Evolutionary conservation across 2,888 invertebrate species (phyloP), one percentile per base, ranked within the genome.

Genomic region (Lasius platythorax): DNA sequence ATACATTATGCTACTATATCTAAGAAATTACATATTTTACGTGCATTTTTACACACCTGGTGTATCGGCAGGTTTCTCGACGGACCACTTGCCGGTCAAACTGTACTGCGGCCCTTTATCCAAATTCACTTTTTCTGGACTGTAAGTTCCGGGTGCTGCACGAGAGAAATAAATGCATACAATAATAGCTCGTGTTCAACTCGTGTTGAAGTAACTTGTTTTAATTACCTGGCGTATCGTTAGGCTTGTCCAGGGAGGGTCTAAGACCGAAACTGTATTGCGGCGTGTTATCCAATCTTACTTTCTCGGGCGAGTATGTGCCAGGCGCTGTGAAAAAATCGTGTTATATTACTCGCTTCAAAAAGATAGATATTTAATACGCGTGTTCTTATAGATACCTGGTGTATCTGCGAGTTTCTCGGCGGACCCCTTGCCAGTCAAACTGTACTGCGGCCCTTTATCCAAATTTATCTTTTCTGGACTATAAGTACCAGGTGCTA

Each of bases 101-200:
- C 97, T 97, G 92, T 96, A 97, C 91, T 96, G 97, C 83, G 96
- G 96, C 76, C 96, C 96, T 89, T 95, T 96, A 89, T 96, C 96
- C 82, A 96, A 96, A 79, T 96, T 96, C 37, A 96, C 95, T 91
- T 96, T 96, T 91, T 97, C 97, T 37, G 92, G 92, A 76, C 78
- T 87, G 12, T 81, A 81, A 1, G 85, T 58, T 12, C 83, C 83
- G 12, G 83, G 85, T 28, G 83, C 85, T 84, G 30, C 18, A 15
- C 11, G 33, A 18, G 12, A 28, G 0, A n/a, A 56, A 67, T 46
- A 74, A 23, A n/a, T 33, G 53, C 5, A n/a, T 6, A 66, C 28
- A 73, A 30, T 23, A 15, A n/a, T 11, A 40, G 37, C 37, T 37
- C 37, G 37, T 5, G 43, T 15, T 64, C 23, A 58, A 1, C 15